Evolutionary conservation across 2,113 vertebrate genomes (phyloP), one percentile per base, ranked within the genome.

Genomic region (Macaca nemestrina): DNA sequence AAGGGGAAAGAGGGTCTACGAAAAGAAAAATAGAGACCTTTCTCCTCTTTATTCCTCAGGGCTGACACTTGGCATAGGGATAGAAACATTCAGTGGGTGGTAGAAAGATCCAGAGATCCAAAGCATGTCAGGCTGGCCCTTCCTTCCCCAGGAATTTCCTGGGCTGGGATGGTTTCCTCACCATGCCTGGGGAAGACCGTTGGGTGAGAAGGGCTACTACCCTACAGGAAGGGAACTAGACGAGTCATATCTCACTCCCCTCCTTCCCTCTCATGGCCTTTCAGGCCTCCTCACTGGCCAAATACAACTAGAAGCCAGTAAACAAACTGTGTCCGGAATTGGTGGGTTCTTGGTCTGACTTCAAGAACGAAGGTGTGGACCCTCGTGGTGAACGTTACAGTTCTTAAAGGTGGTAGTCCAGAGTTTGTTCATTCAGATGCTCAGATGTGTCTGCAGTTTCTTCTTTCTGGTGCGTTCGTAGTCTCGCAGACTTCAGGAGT

Each of bases 311-410:
- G 52, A 59, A 87, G 5, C 55, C 7, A 72, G 9, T 12, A 55
- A 59, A 27, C 50, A 79, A 40, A 50, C 48, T 50, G 48, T 14
- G 12, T 50, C 48, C 3, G 12, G 48, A 50, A 50, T 50, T 14
- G 12, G 48, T 50, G 48, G 13, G 48, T 50, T 50, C 48, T 50
- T 50, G 48, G 48, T 50, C 48, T 50, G 48, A 50, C 48, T 50
- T 50, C 13, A 50, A 14, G 13, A 50, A 50, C 0, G 3, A 14
- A 50, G 48, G 13, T 3, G 3, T 13, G 13, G 3, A 50, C 3
- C 13, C 48, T 50, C 13, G 0, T 50, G 48, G 13, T 50, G 48
- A 50, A 3, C 0, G 0, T 14, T 50, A 50, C 48, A 50, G 13
- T 50, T 50, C 48, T 50, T 50, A 50, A 14, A 50, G 48, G 48